Percentiles rank a stretch among this genome's conserved stretches.
Evolutionary conservation across 2,888 invertebrate genomes (phyloP).

Genomic region (Peribatodes rhomboidaria): DNA sequence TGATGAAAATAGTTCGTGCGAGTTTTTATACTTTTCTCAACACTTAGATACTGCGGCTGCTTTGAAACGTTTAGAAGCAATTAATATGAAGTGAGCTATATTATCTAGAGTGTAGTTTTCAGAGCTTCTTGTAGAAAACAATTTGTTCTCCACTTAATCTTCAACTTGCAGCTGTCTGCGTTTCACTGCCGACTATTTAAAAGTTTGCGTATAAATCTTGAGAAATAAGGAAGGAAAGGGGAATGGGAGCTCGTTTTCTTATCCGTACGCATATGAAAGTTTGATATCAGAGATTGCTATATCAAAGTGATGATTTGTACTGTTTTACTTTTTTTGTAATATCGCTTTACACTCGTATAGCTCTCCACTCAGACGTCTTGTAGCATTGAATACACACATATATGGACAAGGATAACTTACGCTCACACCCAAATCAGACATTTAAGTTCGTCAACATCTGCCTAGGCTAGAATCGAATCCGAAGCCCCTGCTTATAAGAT

Average conservation of each 20-base stretch:
- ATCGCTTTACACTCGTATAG: not conserved
- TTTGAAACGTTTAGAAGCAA: conserved; percentile 42
- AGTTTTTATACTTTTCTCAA: not conserved
- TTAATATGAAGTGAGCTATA: conserved; percentile 55
- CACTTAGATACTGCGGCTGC: not conserved
- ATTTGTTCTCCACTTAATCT: conserved; percentile 66
- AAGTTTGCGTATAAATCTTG: conserved; percentile 67
- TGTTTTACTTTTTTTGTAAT: not conserved
- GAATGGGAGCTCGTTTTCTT: not conserved
- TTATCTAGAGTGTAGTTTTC: conserved; percentile 59
- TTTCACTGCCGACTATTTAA: conserved; percentile 55
- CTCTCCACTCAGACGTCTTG: too few relatives aligned
- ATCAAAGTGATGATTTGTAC: not conserved
- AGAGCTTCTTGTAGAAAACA: conserved; percentile 58
- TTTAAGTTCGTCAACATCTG: too few relatives aligned
- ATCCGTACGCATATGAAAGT: not conserved
- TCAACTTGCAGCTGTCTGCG: conserved; percentile 54
- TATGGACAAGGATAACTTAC: too few relatives aligned
- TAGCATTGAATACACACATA: too few relatives aligned
- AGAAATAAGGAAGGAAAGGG: not conserved
- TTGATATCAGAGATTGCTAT: not conserved
- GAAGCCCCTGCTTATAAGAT: too few relatives aligned
- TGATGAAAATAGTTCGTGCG: not conserved
- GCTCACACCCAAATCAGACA: too few relatives aligned
- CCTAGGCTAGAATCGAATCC: too few relatives aligned